Base-by-base conservation (phyloP, 2,797 vertebrate genomes). In the Platalea minor region DNA sequence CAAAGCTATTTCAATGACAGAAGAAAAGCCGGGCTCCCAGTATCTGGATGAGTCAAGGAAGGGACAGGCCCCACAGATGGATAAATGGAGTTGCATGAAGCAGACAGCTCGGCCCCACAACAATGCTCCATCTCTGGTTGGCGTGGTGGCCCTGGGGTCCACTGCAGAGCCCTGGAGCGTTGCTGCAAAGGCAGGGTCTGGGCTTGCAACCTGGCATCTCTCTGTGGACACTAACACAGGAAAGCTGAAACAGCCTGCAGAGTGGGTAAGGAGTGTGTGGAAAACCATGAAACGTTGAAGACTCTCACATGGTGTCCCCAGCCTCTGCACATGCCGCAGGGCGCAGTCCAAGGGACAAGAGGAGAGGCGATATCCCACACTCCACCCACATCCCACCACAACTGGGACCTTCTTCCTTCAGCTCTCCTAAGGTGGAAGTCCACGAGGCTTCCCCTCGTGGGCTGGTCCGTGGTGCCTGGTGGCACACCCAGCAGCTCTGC, bases 1-100 rank as follows among this genome's bases (percentile, higher is more conserved):
- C 86, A 95, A 82, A 53, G 93, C 61, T 24, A 77, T 95, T 95
- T 96, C 74, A 96, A 68, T 89, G 84, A 90, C 74, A 95, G 91
- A 96, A 95, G 91, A 88, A 93, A 95, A 95, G 85, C 89, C 4
- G 1, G 11, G 46, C 51, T 93, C 74, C 7, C 1, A 0, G 33
- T 79, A 83, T 79, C 91, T 54, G 0, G 0, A 31, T 76, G 94
- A 95, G 80, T 72, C 88, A 68, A 60, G 82, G 85, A 81, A 89
- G 64, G 61, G 89, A 26, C 68, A 81, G 90, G 88, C 45, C 65
- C 90, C 90, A 26, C 83, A 87, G 88, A 90, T 26, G 74, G 77
- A 26, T 63, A 43, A 79, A 73, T 2, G 37, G 51, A 89, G 80
- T 23, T 43, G 21, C 73, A 51, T 2, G 0, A n/a, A 60, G 89